phyloP scores from a whole-genome alignment of 2,113 vertebrate species.

The Lampris incognitus region DNA sequence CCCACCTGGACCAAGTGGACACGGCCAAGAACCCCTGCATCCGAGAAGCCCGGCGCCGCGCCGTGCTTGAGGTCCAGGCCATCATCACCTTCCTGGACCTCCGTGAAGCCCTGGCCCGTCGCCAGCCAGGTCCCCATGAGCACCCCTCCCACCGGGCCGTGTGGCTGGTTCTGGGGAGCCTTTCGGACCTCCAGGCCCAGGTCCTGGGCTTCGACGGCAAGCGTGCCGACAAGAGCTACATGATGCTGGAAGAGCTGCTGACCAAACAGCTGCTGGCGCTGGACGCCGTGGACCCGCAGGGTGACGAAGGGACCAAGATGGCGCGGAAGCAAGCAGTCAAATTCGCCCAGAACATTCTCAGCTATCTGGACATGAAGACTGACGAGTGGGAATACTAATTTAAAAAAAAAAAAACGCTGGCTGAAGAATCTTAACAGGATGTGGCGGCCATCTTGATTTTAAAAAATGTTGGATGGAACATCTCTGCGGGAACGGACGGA shows the following conservation, averaged over 20 bases:
- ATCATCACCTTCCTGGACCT: conserved; percentile 92
- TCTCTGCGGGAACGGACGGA: conserved; percentile 27
- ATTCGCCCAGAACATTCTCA: conserved; percentile 95
- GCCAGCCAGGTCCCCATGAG: conserved; percentile 81
- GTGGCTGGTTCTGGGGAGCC: conserved; percentile 89
- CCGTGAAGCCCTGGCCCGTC: conserved; percentile 87
- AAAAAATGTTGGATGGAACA: too few relatives aligned
- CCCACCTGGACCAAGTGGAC: conserved; percentile 91
- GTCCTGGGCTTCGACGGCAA: conserved; percentile 94
- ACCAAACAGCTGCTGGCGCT: conserved; percentile 95
- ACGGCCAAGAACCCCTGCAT: conserved; percentile 95
- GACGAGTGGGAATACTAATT: conserved; percentile 94
- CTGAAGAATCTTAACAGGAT: neutral
- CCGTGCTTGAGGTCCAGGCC: conserved; percentile 93
- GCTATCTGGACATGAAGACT: conserved; percentile 96
- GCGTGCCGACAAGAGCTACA: conserved; percentile 94
- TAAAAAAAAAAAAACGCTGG: neutral
- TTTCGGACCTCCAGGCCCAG: conserved; percentile 92
- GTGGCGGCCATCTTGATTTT: neutral
- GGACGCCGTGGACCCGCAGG: conserved; percentile 94
- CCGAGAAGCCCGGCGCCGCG: conserved; percentile 92
- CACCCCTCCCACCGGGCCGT: conserved; percentile 86
- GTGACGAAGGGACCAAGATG: conserved; percentile 88
- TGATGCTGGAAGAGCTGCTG: conserved; percentile 93
- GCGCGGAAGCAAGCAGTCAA: conserved; percentile 96